Evolutionary conservation across 2,797 vertebrate genomes (phyloP), one percentile per base, ranked within the genome.

Genomic region (Lophotriccus pileatus): DNA sequence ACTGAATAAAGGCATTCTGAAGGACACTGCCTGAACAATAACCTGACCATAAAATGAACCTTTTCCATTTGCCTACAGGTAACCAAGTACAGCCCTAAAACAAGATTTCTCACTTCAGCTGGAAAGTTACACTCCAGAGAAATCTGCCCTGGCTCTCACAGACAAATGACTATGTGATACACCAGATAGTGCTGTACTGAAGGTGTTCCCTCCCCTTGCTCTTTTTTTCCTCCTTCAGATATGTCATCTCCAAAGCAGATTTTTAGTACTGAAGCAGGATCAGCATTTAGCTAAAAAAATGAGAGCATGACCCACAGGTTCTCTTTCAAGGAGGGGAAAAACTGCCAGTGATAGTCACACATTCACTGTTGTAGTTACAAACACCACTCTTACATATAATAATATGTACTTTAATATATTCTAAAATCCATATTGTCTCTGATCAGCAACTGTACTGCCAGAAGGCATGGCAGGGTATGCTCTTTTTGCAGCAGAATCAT

Each of bases 401-500:
- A 46, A 30, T 21, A 46, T 20, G 11, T 9, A 16, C 36, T 6
- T 49, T 21, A 32, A 60, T 32, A 20, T 14, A 67, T 24, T 47
- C n/a, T 50, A 70, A 67, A 64, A 39, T 27, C 56, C 41, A 5
- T 28, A 37, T 67, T 68, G 22, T 27, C 41, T 72, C 72, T 19
- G 13, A 77, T 47, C 46, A 93, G 90, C 52, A 80, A 30, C 8
- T 81, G 22, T 11, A 55, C 9, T 85, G 34, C 74, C 78, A 89
- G 84, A 56, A 79, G 55, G 60, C 70, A 84, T 50, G 37, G 36
- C 76, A 70, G 43, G 70, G 7, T 28, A 72, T 15, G 28, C 52
- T 25, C 41, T 59, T 79, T 66, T 44, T 63, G 15, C 80, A 94
- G 39, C 66, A 77, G 62, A 84, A 87, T 46, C 76, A 82, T 24